These are phyloP conservation scores for Cotesia chilonis DNA, from an alignment of 1,140 invertebrate genomes.

Conservation along the genomic window DNA sequence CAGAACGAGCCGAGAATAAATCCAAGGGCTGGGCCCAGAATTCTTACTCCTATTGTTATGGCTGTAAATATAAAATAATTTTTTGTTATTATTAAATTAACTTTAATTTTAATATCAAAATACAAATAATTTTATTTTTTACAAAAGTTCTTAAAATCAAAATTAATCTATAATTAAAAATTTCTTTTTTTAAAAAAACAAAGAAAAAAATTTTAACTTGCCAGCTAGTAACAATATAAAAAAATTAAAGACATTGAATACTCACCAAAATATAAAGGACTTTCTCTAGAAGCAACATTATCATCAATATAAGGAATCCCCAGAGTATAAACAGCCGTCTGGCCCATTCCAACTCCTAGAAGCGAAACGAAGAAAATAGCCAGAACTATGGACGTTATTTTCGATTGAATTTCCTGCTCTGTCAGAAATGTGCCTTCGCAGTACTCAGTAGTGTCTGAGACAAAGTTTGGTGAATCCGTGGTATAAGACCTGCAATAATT, in stretches of 20 bases:
- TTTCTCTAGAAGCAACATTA: conserved; percentile 90
- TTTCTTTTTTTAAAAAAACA: no score
- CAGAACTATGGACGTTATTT: conserved; percentile 80
- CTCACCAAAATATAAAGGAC: conserved; percentile 92
- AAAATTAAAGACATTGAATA: conserved; percentile 31
- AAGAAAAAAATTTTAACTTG: no score
- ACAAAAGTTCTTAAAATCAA: neutral
- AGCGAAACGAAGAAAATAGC: conserved; percentile 88
- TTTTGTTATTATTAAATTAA: neutral
- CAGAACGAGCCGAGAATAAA: conserved; percentile 92
- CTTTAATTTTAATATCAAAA: no score
- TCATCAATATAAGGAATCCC: conserved; percentile 95
- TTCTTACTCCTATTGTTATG: conserved; percentile 90
- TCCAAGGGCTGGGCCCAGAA: conserved; percentile 88
- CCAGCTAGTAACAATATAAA: no score
- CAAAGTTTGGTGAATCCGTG: conserved; percentile 39
- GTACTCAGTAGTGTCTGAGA: conserved; percentile 55
- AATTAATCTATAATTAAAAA: neutral
- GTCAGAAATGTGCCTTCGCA: conserved; percentile 69
- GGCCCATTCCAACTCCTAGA: conserved; percentile 89
- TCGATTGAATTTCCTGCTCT: conserved; percentile 74
- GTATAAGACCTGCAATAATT: conserved; percentile 29
- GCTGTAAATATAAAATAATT: conserved; percentile 67
- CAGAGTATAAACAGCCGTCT: conserved; percentile 91
- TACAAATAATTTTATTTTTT: no score